Evolutionary conservation across 2,888 invertebrate species (phyloP).

Genomic region (Philereme transversata): DNA sequence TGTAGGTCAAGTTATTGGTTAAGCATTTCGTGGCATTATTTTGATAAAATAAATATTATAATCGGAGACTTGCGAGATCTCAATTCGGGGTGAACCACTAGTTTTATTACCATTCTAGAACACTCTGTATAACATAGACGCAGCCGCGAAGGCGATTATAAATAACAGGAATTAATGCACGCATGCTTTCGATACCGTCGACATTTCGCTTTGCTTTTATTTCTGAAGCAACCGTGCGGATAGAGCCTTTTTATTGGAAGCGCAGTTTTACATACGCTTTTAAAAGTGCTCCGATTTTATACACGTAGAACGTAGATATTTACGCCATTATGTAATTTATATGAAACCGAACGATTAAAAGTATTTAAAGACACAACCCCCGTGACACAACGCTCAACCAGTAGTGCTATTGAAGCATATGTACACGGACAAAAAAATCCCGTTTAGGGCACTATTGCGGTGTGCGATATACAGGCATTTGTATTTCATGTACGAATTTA

Average conservation of each 20-base stretch:
- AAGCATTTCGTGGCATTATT: no score
- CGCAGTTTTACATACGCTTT: constrained; percentile 27
- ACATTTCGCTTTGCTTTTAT: constrained; percentile 31
- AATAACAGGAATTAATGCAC: constrained; percentile 55
- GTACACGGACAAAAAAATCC: no score
- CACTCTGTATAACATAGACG: constrained; percentile 31
- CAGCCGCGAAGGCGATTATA: constrained; percentile 45
- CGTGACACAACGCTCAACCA: no score
- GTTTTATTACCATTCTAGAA: neutral
- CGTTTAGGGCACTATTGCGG: no score
- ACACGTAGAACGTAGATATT: constrained; percentile 13
- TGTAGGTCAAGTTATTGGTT: no score
- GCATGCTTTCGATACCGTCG: constrained; percentile 44
- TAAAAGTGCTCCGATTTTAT: constrained; percentile 19
- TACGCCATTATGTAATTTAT: constrained; percentile 1
- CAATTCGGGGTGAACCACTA: no score
- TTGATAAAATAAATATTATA: no score
- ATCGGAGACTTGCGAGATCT: no score
- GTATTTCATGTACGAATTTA: no score
- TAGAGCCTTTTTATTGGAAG: constrained; percentile 26
- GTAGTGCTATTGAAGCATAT: neutral
- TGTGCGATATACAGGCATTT: no score
- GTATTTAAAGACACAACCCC: neutral
- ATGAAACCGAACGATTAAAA: neutral
- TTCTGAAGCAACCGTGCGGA: constrained; percentile 25